phyloP scores from a whole-genome alignment of 1,140 invertebrate species.

The Mactra quadrangularis region DNA sequence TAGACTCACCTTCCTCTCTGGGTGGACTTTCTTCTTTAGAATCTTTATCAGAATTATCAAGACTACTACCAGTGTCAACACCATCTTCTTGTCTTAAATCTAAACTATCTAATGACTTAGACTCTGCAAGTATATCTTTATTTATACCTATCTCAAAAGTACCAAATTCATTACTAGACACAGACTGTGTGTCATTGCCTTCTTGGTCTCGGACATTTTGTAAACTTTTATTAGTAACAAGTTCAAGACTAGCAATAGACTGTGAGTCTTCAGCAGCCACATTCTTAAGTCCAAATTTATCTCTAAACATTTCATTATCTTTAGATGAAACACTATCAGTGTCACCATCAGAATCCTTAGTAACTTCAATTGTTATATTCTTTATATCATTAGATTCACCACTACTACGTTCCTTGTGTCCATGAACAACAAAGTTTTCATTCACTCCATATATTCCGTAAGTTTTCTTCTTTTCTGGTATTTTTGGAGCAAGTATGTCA shows the following conservation, averaged over 20 bases:
- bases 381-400: slow-evolving; percentile 9
- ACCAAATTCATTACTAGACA: slow-evolving; percentile 84
- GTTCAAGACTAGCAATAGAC: slow-evolving; percentile 81
- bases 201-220: slow-evolving; percentile 61
- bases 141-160: slow-evolving; percentile 73
- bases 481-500: slow-evolving; percentile 40
- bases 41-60: slow-evolving; percentile 36
- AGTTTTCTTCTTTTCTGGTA: slow-evolving; percentile 32
- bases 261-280: slow-evolving; percentile 72
- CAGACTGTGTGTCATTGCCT: slow-evolving; percentile 81
- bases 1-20: slow-evolving; percentile 18
- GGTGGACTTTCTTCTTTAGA: slow-evolving; percentile 36
- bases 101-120: slow-evolving; percentile 78
- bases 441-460: slow-evolving; percentile 50
- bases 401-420: slow-evolving; percentile 44
- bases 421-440: slow-evolving; percentile 19
- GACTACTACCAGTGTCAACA: slow-evolving; percentile 33
- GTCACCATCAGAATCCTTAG: slow-evolving; percentile 39
- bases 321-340: slow-evolving; percentile 60
- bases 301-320: slow-evolving; percentile 49
- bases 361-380: slow-evolving; percentile 26
- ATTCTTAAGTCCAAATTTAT: slow-evolving; percentile 38
- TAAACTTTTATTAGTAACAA: slow-evolving; percentile 65
- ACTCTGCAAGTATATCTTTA: slow-evolving; percentile 62
- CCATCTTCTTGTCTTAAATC: slow-evolving; percentile 63